Conservation (phyloP, 2,113 vertebrate species). For the Gambusia holbrooki region DNA sequence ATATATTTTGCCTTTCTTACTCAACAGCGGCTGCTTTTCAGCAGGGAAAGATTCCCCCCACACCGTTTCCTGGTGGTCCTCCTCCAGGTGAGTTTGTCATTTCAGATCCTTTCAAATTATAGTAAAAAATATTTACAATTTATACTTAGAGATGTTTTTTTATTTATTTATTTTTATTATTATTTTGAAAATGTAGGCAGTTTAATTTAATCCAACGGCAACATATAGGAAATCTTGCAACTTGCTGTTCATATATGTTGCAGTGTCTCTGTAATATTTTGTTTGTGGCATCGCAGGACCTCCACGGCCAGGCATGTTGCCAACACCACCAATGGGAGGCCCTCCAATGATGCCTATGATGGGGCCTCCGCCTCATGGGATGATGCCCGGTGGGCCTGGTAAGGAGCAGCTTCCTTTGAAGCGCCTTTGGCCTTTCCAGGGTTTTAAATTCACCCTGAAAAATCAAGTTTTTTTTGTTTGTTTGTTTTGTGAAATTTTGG, state of each 20-base stretch:
- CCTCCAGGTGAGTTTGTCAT: constrained; percentile 85
- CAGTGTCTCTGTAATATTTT: not conserved
- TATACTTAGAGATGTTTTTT: not conserved
- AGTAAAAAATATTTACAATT: too few relatives aligned
- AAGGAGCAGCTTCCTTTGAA: constrained; percentile 31
- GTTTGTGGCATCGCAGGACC: constrained; percentile 83
- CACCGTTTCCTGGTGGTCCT: constrained; percentile 91
- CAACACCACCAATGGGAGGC: constrained; percentile 94
- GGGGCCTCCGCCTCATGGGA: constrained; percentile 95
- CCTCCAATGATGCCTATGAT: constrained; percentile 99
- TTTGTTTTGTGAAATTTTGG: not conserved
- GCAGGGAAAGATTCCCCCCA: constrained; percentile 96
- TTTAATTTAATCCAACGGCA: not conserved
- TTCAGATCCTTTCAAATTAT: not conserved
- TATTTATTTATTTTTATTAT: too few relatives aligned
- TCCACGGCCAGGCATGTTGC: constrained; percentile 95
- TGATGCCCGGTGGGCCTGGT: constrained; percentile 98
- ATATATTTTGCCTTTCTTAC: constrained; percentile 21
- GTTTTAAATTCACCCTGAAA: too few relatives aligned
- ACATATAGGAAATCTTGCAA: not conserved
- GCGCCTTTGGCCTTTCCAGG: not conserved
- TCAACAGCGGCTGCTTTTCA: constrained; percentile 94
- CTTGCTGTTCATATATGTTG: too few relatives aligned
- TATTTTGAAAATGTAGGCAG: not conserved
- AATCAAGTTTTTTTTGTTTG: not conserved